These are phyloP conservation scores for Chironomus tepperi DNA, from an alignment of 1,140 invertebrate genomes.

Conservation along the genomic window DNA sequence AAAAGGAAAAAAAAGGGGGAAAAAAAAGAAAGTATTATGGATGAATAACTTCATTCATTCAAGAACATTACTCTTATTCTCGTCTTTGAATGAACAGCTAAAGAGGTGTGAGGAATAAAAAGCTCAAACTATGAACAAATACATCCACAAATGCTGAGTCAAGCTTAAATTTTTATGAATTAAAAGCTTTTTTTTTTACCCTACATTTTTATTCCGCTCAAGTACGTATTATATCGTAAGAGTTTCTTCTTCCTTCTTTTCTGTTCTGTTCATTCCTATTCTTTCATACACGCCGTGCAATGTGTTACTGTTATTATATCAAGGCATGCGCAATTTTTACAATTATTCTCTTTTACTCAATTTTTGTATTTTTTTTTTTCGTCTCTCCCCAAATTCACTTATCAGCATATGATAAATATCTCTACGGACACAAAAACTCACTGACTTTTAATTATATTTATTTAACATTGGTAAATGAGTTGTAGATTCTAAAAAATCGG, in stretches of 20 bases:
- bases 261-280: background rate
- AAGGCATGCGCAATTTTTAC: background rate
- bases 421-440: background rate
- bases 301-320: too few species aligned
- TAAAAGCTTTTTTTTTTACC: background rate
- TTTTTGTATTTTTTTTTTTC: too few species aligned
- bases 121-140: background rate
- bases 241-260: background rate
- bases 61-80: background rate
- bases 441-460: background rate
- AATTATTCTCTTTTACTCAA: background rate
- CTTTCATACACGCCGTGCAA: background rate
- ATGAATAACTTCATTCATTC: too few species aligned
- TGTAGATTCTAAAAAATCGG: background rate
- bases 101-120: background rate
- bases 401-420: background rate
- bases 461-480: background rate
- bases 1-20: too few species aligned
- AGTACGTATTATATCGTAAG: too few species aligned
- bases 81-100: background rate
- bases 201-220: background rate
- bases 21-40: too few species aligned
- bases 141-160: background rate
- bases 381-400: too few species aligned
- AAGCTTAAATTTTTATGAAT: conserved; percentile 4